phyloP scores from a whole-genome alignment of 2,113 vertebrate genomes.

The Aegotheles bennettii region DNA sequence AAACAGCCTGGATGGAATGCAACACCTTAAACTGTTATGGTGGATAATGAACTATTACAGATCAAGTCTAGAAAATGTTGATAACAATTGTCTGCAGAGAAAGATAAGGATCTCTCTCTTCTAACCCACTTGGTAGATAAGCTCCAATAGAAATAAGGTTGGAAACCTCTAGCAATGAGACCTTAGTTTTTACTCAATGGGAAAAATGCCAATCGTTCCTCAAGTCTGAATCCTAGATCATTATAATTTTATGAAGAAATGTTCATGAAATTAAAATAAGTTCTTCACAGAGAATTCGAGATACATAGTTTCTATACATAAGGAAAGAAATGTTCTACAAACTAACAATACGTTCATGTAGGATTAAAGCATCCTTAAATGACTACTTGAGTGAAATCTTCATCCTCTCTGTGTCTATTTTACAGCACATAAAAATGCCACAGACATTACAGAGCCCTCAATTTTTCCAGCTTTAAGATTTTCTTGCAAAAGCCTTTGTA shows the following conservation, averaged over 20 bases:
- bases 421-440: neutral
- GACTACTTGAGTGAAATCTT: neutral
- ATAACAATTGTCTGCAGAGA: neutral
- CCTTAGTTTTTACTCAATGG: neutral
- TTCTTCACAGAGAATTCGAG: conserved; percentile 29
- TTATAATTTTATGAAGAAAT: conserved; percentile 43
- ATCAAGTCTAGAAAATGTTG: neutral
- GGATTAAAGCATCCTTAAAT: neutral
- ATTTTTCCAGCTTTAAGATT: neutral
- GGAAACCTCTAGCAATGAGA: neutral
- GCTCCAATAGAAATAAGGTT: neutral
- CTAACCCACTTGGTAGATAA: neutral
- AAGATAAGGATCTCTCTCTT: neutral
- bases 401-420: neutral
- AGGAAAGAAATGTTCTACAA: neutral
- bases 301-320: neutral
- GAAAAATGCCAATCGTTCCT: neutral
- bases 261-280: conserved; percentile 28
- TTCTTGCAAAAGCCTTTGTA: neutral
- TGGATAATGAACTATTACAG: neutral
- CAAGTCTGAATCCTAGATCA: neutral
- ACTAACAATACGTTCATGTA: neutral
- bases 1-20: neutral
- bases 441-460: neutral
- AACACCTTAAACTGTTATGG: neutral